phyloP scores from a whole-genome alignment of 2,888 invertebrate species.

The Chymomyza amoena region DNA sequence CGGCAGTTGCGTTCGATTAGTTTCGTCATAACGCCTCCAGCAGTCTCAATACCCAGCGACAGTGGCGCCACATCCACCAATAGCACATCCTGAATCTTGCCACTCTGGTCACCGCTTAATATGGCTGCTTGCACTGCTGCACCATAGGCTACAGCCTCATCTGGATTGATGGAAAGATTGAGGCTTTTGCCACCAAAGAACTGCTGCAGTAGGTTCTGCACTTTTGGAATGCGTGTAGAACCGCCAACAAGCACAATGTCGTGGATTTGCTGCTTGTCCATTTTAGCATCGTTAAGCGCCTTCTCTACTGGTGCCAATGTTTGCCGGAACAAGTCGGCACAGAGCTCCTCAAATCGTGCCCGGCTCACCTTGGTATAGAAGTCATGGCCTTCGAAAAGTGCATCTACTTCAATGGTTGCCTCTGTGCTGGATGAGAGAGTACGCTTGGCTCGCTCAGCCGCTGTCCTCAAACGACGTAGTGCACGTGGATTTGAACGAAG shows the following conservation, averaged over 20 bases:
- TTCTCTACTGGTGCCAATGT: conserved; percentile 89
- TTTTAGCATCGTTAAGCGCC: conserved; percentile 87
- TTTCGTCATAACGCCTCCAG: conserved; percentile 89
- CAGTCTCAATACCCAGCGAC: conserved; percentile 88
- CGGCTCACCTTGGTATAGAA: conserved; percentile 86
- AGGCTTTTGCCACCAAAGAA: conserved; percentile 87
- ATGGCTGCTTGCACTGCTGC: conserved; percentile 87
- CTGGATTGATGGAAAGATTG: conserved; percentile 87
- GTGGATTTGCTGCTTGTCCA: conserved; percentile 87
- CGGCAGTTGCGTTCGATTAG: conserved; percentile 86
- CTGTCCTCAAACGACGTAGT: conserved; percentile 84
- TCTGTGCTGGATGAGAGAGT: conserved; percentile 89
- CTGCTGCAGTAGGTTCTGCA: conserved; percentile 86
- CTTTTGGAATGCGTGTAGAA: conserved; percentile 88
- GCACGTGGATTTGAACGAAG: conserved; percentile 83
- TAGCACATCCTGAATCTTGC: conserved; percentile 86
- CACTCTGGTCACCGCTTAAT: conserved; percentile 84
- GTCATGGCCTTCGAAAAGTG: conserved; percentile 85
- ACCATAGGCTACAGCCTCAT: conserved; percentile 89
- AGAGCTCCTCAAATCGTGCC: conserved; percentile 87
- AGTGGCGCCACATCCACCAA: conserved; percentile 85
- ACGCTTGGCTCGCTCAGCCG: conserved; percentile 88
- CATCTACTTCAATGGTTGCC: conserved; percentile 87
- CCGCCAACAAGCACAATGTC: conserved; percentile 91
- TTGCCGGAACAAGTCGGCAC: conserved; percentile 85